Evolutionary conservation across 2,888 invertebrate species (phyloP), one percentile per base, ranked within the genome.

Genomic region (Petrolisthes cinctipes): DNA sequence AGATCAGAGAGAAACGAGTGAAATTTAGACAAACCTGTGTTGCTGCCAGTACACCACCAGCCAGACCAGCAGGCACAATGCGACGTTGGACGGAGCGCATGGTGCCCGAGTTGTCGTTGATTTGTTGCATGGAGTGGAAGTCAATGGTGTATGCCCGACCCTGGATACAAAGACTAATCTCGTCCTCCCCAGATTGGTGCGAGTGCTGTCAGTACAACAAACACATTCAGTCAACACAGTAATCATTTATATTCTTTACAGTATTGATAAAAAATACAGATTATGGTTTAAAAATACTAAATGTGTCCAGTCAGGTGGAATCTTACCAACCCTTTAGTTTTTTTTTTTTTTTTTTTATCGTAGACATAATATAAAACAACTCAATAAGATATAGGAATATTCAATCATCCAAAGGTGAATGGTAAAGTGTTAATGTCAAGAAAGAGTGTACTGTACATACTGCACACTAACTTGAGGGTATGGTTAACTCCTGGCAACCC

Each of bases 51-150:
- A 78, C 75, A 20, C 82, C 73, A 51, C 88, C 86, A 6, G 75
- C 73, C 53, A 86, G 20, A 51, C 84, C 79, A 11, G 68, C 68
- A 14, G 84, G 83, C 84, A 86, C 76, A 53, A 89, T 84, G 76
- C 89, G 81, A 76, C 97, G 95, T 93, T 98, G 98, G 91, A 99
- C 97, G 73, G 97, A 96, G 79, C 98, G 94, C 66, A 98, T 96
- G 56, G 97, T 98, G 90, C 99, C 99, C 0, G 98, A 97, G 93
- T 98, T 98, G 94, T 99, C 99, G 93, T 99, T 99, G 91, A 99
- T 97, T 94, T 99, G 98, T 93, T 98, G 98, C 98, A 99, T 98
- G 91, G 97, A 96, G 92, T 97, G 96, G 92, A 99, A 97, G 94
- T 99, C 99, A 91, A 99, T 96, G 0, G 98, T 98, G 94, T 98